Evolutionary conservation across 2,797 vertebrate genomes (phyloP), one percentile per base, ranked within the genome.

Genomic region (Periparus ater): DNA sequence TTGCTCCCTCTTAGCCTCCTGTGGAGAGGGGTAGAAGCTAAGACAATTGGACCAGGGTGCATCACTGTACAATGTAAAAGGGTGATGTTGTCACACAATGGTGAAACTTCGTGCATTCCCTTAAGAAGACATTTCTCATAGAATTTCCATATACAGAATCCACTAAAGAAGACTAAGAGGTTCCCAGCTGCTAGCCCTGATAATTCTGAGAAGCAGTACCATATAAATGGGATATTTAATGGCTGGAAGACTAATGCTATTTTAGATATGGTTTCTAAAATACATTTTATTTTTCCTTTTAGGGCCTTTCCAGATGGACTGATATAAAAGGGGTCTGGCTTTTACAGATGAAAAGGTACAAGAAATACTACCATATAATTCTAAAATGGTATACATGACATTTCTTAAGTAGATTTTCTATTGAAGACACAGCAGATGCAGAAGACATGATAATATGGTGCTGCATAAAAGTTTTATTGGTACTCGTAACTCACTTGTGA

Each of bases 381-480:
- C 93, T 88, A 10, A 94, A 95, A 87, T n/a, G 10, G 55, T 93
- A 60, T 86, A 93, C 67, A 72, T 83, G 92, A 88, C 67, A 92
- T 91, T 96, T 95, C 87, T 88, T 45, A 91, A 96, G 89, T 72
- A 88, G 67, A 84, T 89, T 92, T 94, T 81, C 87, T 78, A 76
- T 38, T 88, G 88, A 93, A 95, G 85, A 85, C 47, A 61, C 17
- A 57, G 75, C 75, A 95, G 92, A 95, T 80, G 81, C 78, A 92
- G 75, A 94, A 72, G 91, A 95, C 91, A 53, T 62, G 87, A 94
- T 93, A 93, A 92, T 93, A 92, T 29, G 87, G 27, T 58, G 21
- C 83, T 93, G 85, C 85, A 96, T 96, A 95, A 96, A 95, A 95
- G 92, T 96, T 97, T 93, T 95, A 95, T 91, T 91, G 66, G 73